Percentiles rank a stretch among this genome's conserved stretches.
phyloP scores from a whole-genome alignment of 2,888 invertebrate genomes.

The Eueremaeus valkanovi region DNA sequence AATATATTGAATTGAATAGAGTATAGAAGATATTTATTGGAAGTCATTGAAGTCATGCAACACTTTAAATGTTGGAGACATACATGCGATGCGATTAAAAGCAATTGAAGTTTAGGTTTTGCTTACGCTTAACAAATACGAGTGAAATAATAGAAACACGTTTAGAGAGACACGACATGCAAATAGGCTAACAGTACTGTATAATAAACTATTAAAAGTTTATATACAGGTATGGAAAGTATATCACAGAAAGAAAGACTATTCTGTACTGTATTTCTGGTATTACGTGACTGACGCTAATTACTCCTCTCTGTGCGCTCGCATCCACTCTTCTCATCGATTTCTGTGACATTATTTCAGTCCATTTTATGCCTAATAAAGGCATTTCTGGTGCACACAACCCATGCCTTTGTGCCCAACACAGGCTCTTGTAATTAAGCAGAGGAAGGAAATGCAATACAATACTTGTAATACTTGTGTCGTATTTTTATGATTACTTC shows the following conservation, averaged over 20 bases:
- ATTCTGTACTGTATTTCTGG: background rate
- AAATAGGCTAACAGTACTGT: background rate
- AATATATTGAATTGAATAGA: background rate
- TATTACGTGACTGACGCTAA: background rate
- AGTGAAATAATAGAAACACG: background rate
- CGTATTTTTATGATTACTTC: background rate
- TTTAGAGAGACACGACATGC: background rate
- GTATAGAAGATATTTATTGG: background rate
- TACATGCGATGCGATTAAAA: background rate
- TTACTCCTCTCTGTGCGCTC: background rate
- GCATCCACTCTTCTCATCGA: background rate
- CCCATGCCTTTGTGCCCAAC: background rate
- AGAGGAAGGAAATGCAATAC: background rate
- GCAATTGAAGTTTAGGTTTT: background rate
- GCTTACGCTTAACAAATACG: background rate
- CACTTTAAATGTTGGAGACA: background rate
- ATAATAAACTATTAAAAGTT: background rate
- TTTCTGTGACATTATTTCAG: background rate
- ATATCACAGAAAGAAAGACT: background rate
- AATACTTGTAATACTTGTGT: background rate
- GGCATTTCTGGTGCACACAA: background rate
- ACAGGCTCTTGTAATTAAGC: background rate
- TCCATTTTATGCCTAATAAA: background rate
- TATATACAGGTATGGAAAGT: background rate
- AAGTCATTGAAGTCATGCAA: background rate